These are phyloP conservation scores for Sarcoramphus papa DNA, from an alignment of 2,797 vertebrate species.

Conservation along the genomic window DNA sequence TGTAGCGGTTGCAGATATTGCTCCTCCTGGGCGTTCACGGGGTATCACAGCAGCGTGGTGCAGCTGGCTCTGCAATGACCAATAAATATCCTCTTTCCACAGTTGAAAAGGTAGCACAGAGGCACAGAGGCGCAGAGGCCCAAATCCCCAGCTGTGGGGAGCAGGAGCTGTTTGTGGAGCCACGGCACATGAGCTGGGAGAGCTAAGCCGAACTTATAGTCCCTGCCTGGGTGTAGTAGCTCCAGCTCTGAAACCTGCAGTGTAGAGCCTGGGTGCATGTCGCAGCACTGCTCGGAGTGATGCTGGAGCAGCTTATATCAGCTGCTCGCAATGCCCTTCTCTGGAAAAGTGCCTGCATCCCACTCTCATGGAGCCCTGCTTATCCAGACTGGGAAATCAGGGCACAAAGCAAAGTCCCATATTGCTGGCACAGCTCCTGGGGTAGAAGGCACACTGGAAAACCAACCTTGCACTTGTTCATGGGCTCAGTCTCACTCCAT, in stretches of 20 bases:
- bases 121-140: background rate
- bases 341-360: background rate
- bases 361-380: background rate
- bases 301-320: background rate
- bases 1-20: background rate
- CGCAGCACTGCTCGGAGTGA: background rate
- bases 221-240: background rate
- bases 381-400: background rate
- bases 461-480: background rate
- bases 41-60: background rate
- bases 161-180: background rate
- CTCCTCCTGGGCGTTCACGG: background rate
- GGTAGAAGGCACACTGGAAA: background rate
- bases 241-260: background rate
- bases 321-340: background rate
- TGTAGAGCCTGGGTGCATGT: background rate
- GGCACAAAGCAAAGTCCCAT: rapidly evolving
- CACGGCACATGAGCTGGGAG: rapidly evolving
- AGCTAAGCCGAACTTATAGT: background rate
- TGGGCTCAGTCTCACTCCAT: background rate
- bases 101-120: background rate
- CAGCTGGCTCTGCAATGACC: background rate
- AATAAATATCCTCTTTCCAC: background rate
- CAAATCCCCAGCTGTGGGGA: background rate
- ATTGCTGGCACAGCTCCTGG: rapidly evolving